Evolutionary conservation across 2,888 invertebrate genomes (phyloP).

Genomic region (Coleophora flavipennella): DNA sequence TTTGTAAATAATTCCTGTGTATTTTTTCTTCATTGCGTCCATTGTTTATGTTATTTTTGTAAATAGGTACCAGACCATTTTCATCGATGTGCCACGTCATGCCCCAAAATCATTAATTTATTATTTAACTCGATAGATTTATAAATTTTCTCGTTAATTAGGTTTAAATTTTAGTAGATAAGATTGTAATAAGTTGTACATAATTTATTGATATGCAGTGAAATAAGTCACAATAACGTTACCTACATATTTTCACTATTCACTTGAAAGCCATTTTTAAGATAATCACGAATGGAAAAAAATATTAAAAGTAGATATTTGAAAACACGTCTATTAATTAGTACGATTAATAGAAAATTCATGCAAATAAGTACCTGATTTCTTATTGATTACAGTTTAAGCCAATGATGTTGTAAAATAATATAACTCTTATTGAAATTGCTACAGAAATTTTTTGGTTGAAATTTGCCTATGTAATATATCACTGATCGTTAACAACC

Average conservation of each 20-base stretch:
- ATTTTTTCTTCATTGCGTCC: constrained; percentile 28
- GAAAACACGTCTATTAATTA: too few relatives aligned
- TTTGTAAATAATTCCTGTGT: constrained; percentile 50
- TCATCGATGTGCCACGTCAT: constrained; percentile 50
- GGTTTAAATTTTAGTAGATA: constrained; percentile 49
- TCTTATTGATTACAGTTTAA: too few relatives aligned
- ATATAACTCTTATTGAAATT: too few relatives aligned
- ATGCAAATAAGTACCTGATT: too few relatives aligned
- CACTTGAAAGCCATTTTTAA: too few relatives aligned
- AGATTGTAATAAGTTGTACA: constrained; percentile 60
- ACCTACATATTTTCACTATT: background rate
- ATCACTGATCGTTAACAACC: too few relatives aligned
- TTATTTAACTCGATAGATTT: constrained; percentile 47
- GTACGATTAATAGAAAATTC: too few relatives aligned
- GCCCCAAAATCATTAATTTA: constrained; percentile 67
- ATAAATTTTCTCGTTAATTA: constrained; percentile 59
- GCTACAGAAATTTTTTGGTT: too few relatives aligned
- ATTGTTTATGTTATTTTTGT: constrained; percentile 33
- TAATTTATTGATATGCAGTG: constrained; percentile 33
- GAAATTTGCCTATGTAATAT: too few relatives aligned
- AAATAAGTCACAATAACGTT: constrained; percentile 10
- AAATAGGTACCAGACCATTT: constrained; percentile 36
- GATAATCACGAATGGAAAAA: too few relatives aligned
- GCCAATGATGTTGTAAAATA: too few relatives aligned
- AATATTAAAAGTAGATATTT: too few relatives aligned